Base-by-base conservation (phyloP, 2,888 invertebrate species). In the Dasysyrphus albostriatus region DNA sequence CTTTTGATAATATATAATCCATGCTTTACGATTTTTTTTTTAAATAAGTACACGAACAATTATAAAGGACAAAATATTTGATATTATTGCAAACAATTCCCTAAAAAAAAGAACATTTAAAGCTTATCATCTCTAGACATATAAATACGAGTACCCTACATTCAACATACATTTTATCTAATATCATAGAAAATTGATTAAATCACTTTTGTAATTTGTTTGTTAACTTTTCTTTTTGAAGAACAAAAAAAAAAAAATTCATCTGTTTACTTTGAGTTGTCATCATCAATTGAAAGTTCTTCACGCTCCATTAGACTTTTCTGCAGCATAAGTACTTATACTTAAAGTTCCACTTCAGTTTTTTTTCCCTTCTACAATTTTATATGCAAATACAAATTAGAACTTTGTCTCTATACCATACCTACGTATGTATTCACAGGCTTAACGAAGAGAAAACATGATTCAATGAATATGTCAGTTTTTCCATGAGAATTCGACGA, bases 341-440 rank as follows among this genome's bases (percentile, higher is more conserved):
- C 29, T 14, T 49, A 49, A 59, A 19, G 37, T 37, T 61, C 14
- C 19, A 39, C 14, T 10, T 39, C 61, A 19, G 6, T 39, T 61
- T 12, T 59, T 59, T 19, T 34, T 19, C n/a, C 1, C 5, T 29
- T 19, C 9, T 3, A 10, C 39, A 61, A 61, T 24, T 61, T 61
- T 61, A 61, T 54, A 39, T 63, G 29, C 80, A 75, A 83, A 80
- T 61, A 42, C 19, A 75, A 83, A 83, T 79, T 70, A 51, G 83
- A 70, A 61, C 24, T 61, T 61, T 61, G 10, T 42, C 8, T 61
- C 24, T 61, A 5, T 37, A 14, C 32, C 19, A 8, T 49, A 16
- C 9, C n/a, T n/a, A n/a, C n/a, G n/a, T n/a, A 9, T 49, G 10
- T 8, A 63, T 29, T 47, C 16, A 12, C 56, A 42, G 24, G 24